Conservation (phyloP, 2,113 vertebrate genomes). For the Heptranchias perlo region DNA sequence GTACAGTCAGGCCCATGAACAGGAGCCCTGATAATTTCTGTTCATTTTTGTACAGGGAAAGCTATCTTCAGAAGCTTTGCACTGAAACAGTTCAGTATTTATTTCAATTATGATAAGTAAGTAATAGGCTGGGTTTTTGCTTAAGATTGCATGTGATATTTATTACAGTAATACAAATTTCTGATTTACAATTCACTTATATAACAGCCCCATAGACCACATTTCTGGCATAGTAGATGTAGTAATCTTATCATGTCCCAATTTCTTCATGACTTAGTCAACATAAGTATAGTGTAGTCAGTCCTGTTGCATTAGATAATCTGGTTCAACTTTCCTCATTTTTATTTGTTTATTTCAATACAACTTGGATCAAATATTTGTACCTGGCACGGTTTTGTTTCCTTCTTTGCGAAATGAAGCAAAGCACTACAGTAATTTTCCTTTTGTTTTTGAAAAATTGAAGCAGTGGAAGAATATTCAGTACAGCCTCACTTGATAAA, state of each 20-base stretch:
- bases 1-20: neutral
- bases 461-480: neutral
- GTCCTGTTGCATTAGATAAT: neutral
- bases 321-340: neutral
- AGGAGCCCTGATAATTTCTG: neutral
- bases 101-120: neutral
- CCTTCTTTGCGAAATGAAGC: neutral
- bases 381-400: neutral
- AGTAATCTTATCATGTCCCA: neutral
- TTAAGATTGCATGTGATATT: neutral
- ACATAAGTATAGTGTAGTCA: neutral
- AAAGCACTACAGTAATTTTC: conserved; percentile 14
- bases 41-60: neutral
- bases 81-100: conserved; percentile 1
- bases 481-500: neutral
- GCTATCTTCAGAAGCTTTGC: neutral
- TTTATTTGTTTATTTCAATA: neutral
- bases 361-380: neutral
- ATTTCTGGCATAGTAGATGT: neutral
- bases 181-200: neutral
- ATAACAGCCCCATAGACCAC: neutral
- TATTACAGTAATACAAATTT: neutral
- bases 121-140: neutral
- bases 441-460: neutral
- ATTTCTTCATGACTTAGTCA: neutral